Conservation (phyloP, 2,113 vertebrate genomes). For the Varanus komodoensis region DNA sequence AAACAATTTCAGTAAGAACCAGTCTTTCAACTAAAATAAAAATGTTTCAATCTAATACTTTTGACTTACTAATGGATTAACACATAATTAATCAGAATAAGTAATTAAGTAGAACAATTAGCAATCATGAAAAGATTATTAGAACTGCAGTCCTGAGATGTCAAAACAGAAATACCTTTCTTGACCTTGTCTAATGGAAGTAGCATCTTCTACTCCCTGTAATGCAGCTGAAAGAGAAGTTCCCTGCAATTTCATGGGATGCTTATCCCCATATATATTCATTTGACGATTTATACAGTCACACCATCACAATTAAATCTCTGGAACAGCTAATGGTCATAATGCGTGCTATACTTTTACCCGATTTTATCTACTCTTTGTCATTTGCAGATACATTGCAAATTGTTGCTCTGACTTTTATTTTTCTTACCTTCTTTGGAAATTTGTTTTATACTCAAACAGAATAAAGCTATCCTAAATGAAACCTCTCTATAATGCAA, state of each 20-base stretch:
- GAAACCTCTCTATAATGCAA: neutral
- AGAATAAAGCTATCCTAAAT: neutral
- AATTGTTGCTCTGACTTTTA: neutral
- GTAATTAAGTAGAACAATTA: constrained; percentile 63
- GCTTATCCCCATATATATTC: neutral
- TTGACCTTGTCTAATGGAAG: neutral
- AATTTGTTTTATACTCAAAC: neutral
- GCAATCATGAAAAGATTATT: constrained; percentile 76
- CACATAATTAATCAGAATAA: constrained; percentile 78
- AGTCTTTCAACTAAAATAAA: constrained; percentile 73
- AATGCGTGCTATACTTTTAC: neutral
- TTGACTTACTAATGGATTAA: constrained; percentile 81
- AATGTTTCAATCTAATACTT: constrained; percentile 79
- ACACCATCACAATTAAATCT: neutral
- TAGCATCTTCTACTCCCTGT: neutral
- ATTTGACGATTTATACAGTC: neutral
- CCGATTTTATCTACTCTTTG: neutral
- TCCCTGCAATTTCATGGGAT: neutral
- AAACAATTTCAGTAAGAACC: constrained; percentile 70
- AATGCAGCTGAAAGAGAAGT: neutral
- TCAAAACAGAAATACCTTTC: neutral
- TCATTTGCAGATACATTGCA: neutral
- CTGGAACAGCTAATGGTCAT: neutral
- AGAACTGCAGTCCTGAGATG: constrained; percentile 68
- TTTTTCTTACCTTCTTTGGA: neutral